These are phyloP conservation scores for Mythimna ferrago DNA, from an alignment of 2,888 invertebrate species.

Conservation along the genomic window DNA sequence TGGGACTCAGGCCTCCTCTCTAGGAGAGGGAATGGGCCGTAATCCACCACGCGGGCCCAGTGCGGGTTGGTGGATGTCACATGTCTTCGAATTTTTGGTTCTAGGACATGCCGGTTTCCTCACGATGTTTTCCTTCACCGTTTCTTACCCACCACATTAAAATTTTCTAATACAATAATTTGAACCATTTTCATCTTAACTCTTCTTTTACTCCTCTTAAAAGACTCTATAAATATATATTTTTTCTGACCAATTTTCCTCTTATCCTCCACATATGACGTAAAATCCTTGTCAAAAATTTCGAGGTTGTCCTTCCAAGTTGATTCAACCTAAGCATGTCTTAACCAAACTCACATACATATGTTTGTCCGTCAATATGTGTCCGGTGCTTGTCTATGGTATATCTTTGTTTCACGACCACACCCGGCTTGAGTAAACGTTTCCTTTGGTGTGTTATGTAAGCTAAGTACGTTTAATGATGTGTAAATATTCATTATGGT, in stretches of 20 bases:
- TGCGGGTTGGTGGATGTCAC: no score
- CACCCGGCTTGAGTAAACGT: constrained; percentile 22
- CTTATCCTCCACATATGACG: background rate
- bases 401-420: constrained; percentile 48
- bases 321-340: background rate
- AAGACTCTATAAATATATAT: no score
- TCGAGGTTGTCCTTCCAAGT: constrained; percentile 17
- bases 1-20: no score
- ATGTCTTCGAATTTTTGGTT: no score
- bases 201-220: no score
- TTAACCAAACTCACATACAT: constrained; percentile 38
- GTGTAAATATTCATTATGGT: constrained; percentile 38
- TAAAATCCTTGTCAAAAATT: background rate
- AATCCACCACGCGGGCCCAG: no score
- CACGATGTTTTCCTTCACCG: no score
- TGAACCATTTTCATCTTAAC: no score
- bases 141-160: no score
- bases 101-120: no score
- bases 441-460: constrained; percentile 42
- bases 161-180: no score
- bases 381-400: constrained; percentile 34
- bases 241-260: background rate
- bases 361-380: constrained; percentile 42
- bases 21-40: no score
- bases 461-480: constrained; percentile 31